Evolutionary conservation across 2,888 invertebrate species (phyloP).

Genomic region (Lissonota sp.): DNA sequence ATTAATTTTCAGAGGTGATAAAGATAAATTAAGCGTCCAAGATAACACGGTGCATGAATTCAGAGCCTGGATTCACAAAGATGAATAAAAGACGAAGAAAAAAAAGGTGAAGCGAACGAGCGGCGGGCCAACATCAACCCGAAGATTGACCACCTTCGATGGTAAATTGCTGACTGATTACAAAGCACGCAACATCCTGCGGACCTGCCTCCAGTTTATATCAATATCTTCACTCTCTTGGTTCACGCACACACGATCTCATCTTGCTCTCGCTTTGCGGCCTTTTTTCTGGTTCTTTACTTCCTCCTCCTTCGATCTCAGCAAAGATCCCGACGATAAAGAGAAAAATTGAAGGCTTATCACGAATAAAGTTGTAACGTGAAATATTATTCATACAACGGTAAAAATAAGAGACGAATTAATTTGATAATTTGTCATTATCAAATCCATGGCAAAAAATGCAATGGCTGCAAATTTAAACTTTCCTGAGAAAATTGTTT

Average conservation of each 20-base stretch:
- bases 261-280: neutral
- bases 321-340: neutral
- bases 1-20: slow-evolving; percentile 22
- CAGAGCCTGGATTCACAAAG: no score
- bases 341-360: neutral
- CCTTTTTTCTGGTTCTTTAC: neutral
- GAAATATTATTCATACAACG: no score
- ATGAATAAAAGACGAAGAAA: slow-evolving; percentile 16
- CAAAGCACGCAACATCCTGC: slow-evolving; percentile 78
- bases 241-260: slow-evolving; percentile 67
- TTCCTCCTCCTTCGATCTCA: neutral
- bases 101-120: slow-evolving; percentile 46
- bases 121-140: slow-evolving; percentile 66
- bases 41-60: neutral
- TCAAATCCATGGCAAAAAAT: no score
- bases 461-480: no score
- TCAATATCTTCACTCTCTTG: slow-evolving; percentile 80
- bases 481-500: no score
- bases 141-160: slow-evolving; percentile 82
- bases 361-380: no score
- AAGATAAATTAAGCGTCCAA: neutral
- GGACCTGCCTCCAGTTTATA: slow-evolving; percentile 83
- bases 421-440: no score
- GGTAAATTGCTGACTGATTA: slow-evolving; percentile 81
- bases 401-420: no score